Conservation (phyloP, 2,797 vertebrate species). For the Megalops cyprinoides region DNA sequence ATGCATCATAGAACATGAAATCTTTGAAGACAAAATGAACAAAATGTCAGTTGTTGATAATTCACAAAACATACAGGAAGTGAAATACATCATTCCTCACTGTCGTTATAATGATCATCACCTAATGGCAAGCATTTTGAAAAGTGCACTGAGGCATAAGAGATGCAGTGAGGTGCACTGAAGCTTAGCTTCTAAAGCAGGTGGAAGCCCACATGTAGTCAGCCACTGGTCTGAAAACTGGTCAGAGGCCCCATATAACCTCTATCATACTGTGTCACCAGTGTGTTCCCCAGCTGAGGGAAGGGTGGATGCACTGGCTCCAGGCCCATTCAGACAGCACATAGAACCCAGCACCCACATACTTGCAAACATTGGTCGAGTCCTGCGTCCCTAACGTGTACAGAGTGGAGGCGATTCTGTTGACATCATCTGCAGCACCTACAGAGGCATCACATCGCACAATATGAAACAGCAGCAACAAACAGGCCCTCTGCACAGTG, state of each 20-base stretch:
- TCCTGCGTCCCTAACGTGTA: slow-evolving; percentile 95
- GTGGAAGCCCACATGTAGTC: neutral
- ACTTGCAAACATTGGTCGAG: slow-evolving; percentile 97
- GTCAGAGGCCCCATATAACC: neutral
- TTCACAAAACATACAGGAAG: neutral
- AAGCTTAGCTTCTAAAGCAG: neutral
- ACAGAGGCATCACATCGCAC: slow-evolving; percentile 30
- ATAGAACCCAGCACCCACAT: slow-evolving; percentile 38
- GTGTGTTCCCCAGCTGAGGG: neutral
- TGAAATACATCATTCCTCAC: neutral
- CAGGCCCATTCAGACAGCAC: slow-evolving; percentile 15
- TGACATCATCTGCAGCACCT: slow-evolving; percentile 96
- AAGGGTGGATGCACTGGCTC: neutral
- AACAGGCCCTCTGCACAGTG: neutral
- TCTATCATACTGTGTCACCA: neutral
- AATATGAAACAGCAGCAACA: slow-evolving; percentile 12
- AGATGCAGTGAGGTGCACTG: no score
- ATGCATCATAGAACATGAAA: neutral
- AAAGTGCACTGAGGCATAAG: neutral
- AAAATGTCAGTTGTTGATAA: neutral
- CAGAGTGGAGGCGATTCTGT: slow-evolving; percentile 95
- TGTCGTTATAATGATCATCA: neutral
- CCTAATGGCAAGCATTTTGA: neutral
- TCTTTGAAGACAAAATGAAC: neutral
- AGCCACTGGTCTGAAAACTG: neutral